Conservation (phyloP, 2,113 vertebrate genomes). For the Micromys minutus region DNA sequence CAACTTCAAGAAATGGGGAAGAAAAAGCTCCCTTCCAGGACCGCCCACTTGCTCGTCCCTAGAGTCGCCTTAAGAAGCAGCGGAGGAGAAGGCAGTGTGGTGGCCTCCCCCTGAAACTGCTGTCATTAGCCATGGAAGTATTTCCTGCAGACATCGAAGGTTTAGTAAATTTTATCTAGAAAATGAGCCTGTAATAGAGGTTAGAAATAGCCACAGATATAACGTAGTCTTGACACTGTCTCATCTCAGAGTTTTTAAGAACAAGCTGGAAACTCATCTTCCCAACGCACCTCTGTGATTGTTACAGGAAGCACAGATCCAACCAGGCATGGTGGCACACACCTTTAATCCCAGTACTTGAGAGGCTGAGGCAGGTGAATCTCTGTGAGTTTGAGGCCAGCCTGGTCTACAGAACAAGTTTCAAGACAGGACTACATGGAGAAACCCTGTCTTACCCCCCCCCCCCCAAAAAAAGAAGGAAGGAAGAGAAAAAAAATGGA, state of each 20-base stretch:
- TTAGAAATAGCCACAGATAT: slow-evolving; percentile 42
- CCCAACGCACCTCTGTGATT: not conserved
- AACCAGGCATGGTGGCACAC: too few relatives aligned
- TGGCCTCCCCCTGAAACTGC: slow-evolving; percentile 24
- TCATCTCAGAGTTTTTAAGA: slow-evolving; percentile 49
- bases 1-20: not conserved
- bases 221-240: not conserved
- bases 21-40: not conserved
- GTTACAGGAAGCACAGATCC: not conserved
- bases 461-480: too few relatives aligned
- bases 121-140: slow-evolving; percentile 26
- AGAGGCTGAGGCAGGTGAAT: too few relatives aligned
- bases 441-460: too few relatives aligned
- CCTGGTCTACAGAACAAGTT: too few relatives aligned
- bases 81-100: not conserved
- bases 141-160: slow-evolving; percentile 31
- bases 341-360: too few relatives aligned
- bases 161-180: slow-evolving; percentile 43
- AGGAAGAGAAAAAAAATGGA: not conserved
- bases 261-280: slow-evolving; percentile 1
- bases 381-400: too few relatives aligned
- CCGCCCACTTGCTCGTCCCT: not conserved
- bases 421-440: too few relatives aligned
- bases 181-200: not conserved
- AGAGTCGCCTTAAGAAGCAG: slow-evolving; percentile 7